These are phyloP conservation scores for Irena cyanogastra DNA, from an alignment of 2,113 vertebrate species.

Conservation along the genomic window DNA sequence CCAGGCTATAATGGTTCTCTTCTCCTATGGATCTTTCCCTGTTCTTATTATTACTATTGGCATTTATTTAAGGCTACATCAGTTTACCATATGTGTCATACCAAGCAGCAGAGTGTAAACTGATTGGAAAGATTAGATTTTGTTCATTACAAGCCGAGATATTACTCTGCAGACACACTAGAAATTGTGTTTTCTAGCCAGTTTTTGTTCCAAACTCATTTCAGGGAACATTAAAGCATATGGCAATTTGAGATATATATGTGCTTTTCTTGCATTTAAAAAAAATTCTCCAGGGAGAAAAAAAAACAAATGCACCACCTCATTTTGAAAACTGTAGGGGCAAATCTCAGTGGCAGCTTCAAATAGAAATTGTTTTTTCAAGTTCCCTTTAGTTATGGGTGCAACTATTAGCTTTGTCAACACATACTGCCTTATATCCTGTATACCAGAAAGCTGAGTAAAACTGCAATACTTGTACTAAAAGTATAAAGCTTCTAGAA, in stretches of 20 bases:
- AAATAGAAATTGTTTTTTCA: not conserved
- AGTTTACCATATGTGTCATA: conserved; percentile 14
- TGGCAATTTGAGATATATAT: not conserved
- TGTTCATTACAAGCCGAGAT: not conserved
- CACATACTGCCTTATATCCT: not conserved
- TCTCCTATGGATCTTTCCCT: not conserved
- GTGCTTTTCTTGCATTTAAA: not conserved
- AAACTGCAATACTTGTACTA: not conserved
- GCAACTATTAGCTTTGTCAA: not conserved
- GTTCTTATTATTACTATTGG: not conserved
- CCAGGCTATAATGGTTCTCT: not conserved
- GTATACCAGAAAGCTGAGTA: not conserved
- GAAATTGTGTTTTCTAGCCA: conserved; percentile 4
- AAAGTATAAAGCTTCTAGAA: not conserved
- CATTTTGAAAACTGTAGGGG: not conserved
- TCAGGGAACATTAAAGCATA: conserved; percentile 5
- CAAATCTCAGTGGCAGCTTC: not conserved
- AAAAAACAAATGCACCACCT: not conserved
- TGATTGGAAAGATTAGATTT: conserved; percentile 10
- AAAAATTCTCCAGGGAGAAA: not conserved
- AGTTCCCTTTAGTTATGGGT: not conserved
- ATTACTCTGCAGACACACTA: not conserved
- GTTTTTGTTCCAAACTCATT: conserved; percentile 13
- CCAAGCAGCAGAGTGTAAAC: not conserved
- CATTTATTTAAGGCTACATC: not conserved